Base-by-base conservation (phyloP, 2,888 invertebrate genomes). In the Ernsta delagoae region DNA sequence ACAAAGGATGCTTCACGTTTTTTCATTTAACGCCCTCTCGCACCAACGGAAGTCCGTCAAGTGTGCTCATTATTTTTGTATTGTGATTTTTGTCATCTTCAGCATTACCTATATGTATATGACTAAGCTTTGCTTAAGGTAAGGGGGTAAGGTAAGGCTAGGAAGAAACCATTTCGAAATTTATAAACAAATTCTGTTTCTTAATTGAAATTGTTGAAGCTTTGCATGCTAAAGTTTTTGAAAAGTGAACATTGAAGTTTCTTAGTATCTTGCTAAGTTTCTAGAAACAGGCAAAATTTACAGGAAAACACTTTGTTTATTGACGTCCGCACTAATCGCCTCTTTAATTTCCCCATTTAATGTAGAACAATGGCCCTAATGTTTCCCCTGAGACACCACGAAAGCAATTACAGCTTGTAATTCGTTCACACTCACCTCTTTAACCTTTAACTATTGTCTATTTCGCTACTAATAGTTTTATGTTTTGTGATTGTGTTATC, bases 271-370 rank as follows among this genome's bases (percentile, higher is more conserved):
- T 31, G 24, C 53, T 1, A n/a, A 56, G n/a, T 36, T 36, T 12
- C 56, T 57, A 36, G 56, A 12, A 36, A 57, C 56, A 12, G 31
- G 12, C 36, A n/a, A 56, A 56, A 31, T n/a, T 31, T 56, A 1
- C 34, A 6, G 56, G 6, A 57, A 57, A 57, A 12, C 36, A 12
- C 7, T 48, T 50, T 36, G 12, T 31, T 1, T 31, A 31, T 4
- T 7, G 39, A 62, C 36, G 12, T 62, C 12, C 5, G n/a, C 16
- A 78, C 83, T 78, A 43, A 64, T 56, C 43, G 41, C 9, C 12
- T 31, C 56, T 64, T 56, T 43, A 43, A 64, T 56, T 45, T 56
- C 64, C 64, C 24, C 43, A 31, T 56, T 56, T 64, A 54, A 56
- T 64, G n/a, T 41, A 11, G 41, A 54, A 64, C 54, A 54, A 54